Evolutionary conservation across 2,113 vertebrate genomes (phyloP).

Genomic region (Hippocampus mohnikei): DNA sequence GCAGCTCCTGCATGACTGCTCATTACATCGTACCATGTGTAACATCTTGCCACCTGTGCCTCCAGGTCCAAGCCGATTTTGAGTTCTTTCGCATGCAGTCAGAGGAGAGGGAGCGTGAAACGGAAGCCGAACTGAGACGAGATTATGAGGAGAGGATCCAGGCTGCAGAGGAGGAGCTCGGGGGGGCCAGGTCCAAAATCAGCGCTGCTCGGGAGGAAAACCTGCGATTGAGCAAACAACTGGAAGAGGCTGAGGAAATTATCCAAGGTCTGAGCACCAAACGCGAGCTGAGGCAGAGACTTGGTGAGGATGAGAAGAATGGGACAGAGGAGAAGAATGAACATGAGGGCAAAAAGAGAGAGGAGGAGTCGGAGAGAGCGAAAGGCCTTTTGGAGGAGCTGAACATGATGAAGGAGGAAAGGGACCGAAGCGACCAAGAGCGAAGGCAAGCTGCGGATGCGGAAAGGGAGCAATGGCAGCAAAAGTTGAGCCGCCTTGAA

Average conservation of each 20-base stretch:
- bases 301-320: slow-evolving; percentile 35
- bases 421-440: slow-evolving; percentile 51
- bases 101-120: slow-evolving; percentile 66
- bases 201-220: slow-evolving; percentile 65
- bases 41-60: slow-evolving; percentile 9
- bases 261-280: slow-evolving; percentile 69
- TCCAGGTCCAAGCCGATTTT: slow-evolving; percentile 67
- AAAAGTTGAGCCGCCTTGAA: slow-evolving; percentile 69
- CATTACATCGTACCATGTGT: neutral
- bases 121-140: slow-evolving; percentile 62
- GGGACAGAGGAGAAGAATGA: slow-evolving; percentile 48
- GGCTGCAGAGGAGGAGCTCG: slow-evolving; percentile 58
- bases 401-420: slow-evolving; percentile 45
- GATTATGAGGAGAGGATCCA: slow-evolving; percentile 61
- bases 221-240: slow-evolving; percentile 61
- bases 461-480: slow-evolving; percentile 70
- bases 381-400: slow-evolving; percentile 57
- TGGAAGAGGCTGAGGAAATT: slow-evolving; percentile 68
- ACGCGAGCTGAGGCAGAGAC: slow-evolving; percentile 61
- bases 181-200: slow-evolving; percentile 56
- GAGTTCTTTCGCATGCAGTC: slow-evolving; percentile 66
- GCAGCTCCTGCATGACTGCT: neutral
- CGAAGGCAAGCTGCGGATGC: slow-evolving; percentile 64
- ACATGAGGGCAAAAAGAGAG: slow-evolving; percentile 34
- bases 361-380: slow-evolving; percentile 50